phyloP scores from a whole-genome alignment of 2,797 vertebrate species.

The Anguilla marmorata region DNA sequence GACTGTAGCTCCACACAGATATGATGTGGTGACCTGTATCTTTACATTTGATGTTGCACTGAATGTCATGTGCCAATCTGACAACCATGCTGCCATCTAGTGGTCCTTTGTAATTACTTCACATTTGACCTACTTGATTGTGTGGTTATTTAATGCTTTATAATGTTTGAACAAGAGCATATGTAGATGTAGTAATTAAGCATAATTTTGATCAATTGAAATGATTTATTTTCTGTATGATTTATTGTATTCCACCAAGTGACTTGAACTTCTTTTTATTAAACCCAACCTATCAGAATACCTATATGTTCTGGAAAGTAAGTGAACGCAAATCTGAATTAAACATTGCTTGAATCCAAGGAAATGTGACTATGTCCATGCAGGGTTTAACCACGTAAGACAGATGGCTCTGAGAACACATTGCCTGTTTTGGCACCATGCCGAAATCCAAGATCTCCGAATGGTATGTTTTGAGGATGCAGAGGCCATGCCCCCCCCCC shows the following conservation, averaged over 20 bases:
- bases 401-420: not conserved
- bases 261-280: not conserved
- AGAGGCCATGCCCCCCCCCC: not conserved
- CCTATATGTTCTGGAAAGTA: not conserved
- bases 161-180: not conserved
- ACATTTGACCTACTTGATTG: not conserved
- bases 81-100: slow-evolving; percentile 1
- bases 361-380: not conserved
- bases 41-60: not conserved
- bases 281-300: not conserved
- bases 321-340: not conserved
- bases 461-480: not conserved
- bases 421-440: not conserved
- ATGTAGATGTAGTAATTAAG: not conserved
- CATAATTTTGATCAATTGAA: not conserved
- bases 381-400: not conserved
- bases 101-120: not conserved
- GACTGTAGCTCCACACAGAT: too few relatives aligned
- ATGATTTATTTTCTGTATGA: not conserved
- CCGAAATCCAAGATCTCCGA: not conserved
- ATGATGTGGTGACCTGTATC: too few relatives aligned
- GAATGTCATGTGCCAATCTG: not conserved
- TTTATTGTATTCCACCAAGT: not conserved
- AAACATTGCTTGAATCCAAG: not conserved
- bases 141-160: not conserved